Evolutionary conservation across 2,113 vertebrate genomes (phyloP).

Genomic region (Girardinichthys multiradiatus): DNA sequence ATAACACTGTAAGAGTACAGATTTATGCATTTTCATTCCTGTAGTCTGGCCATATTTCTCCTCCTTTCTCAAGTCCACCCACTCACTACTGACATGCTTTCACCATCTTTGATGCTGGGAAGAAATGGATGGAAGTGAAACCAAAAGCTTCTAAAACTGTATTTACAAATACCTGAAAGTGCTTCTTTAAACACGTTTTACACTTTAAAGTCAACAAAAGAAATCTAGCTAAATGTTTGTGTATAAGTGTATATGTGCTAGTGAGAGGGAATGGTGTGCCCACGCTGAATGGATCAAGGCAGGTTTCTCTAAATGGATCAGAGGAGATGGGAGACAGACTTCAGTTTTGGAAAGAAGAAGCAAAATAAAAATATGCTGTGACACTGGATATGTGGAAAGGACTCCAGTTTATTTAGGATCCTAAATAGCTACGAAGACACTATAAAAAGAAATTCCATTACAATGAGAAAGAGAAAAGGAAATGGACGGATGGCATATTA

Average conservation of each 20-base stretch:
- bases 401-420: not conserved
- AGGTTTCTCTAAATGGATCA: slow-evolving; percentile 53
- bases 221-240: not conserved
- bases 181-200: not conserved
- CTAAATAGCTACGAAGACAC: not conserved
- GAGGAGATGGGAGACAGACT: slow-evolving; percentile 21
- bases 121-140: not conserved
- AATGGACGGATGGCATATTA: no score
- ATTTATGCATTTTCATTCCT: slow-evolving; percentile 21
- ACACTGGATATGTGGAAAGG: not conserved
- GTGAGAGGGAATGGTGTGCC: slow-evolving; percentile 3
- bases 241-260: slow-evolving; percentile 11
- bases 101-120: slow-evolving; percentile 21
- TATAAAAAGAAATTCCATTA: no score
- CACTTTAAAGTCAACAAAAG: not conserved
- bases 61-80: slow-evolving; percentile 45
- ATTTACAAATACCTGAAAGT: not conserved
- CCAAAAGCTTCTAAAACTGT: not conserved
- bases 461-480: not conserved
- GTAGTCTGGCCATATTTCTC: not conserved
- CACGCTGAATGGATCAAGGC: slow-evolving; percentile 28
- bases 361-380: not conserved
- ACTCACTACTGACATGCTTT: slow-evolving; percentile 38
- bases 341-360: slow-evolving; percentile 9
- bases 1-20: not conserved